Evolutionary conservation across 1,140 invertebrate species (phyloP), one percentile per base, ranked within the genome.

Genomic region (Magallana gigas): DNA sequence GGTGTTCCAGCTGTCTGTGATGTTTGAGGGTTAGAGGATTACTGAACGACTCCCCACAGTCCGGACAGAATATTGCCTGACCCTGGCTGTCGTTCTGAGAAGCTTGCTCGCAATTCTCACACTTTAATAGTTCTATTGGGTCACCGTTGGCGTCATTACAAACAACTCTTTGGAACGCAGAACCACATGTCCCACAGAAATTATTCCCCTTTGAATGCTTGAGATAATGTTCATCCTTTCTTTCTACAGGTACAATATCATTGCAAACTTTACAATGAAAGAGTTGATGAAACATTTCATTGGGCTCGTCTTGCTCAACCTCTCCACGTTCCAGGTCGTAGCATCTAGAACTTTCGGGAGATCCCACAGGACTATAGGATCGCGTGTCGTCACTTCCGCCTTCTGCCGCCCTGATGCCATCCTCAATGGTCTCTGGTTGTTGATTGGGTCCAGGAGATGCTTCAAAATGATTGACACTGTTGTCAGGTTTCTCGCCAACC

Each of bases 191-290:
- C 14, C 85, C 82, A 68, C 91, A 92, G 8, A 83, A 84, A 12
- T 83, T 86, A 57, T 85, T 90, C 11, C 84, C 85, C 64, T 88
- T 86, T n/a, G 87, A 58, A 82, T 92, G 91, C 59, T 90, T 89
- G 80, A 87, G 85, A 57, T 90, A 85, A 85, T 92, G 91, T 12
- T 88, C 87, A 5, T 90, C 86, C 56, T 90, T 91, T 23, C 91
- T 90, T 18, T 92, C 91, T 8, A 91, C 89, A 8, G 91, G 91
- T 12, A 93, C 85, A 29, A 93, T 90, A 48, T 92, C 92, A 76
- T 93, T 92, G 84, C 91, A 92, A 0, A 91, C 85, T 84, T 92
- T 92, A 84, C 92, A 93, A 60, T 92, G 92, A 85, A 91, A 93
- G 8, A 92, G 83, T 85, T 93, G 91, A 36, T 92, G 91, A 76